Percentiles rank a stretch among this genome's conserved stretches.
Evolutionary conservation across 2,797 vertebrate species (phyloP).

Genomic region (Malurus splendens): DNA sequence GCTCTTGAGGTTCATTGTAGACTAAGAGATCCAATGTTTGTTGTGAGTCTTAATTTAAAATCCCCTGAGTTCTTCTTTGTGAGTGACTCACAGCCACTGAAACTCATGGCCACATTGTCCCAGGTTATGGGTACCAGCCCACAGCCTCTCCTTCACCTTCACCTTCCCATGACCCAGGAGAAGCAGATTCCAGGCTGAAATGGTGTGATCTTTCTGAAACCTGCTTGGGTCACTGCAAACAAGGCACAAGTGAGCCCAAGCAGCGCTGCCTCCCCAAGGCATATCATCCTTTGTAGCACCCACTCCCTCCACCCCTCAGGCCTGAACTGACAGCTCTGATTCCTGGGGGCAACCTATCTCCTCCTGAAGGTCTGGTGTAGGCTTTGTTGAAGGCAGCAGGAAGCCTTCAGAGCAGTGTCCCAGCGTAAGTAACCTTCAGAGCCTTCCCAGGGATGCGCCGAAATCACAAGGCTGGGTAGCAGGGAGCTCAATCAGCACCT

Average conservation of each 20-base stretch:
- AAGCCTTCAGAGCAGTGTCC: neutral
- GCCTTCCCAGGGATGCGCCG: neutral
- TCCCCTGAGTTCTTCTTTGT: neutral
- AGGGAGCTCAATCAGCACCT: slow-evolving; percentile 70
- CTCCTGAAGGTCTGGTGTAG: neutral
- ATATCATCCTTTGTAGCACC: neutral
- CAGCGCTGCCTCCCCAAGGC: rapidly evolving
- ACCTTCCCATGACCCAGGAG: neutral
- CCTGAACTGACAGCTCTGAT: neutral
- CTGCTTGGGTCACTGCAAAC: neutral
- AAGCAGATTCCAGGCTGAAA: slow-evolving; percentile 6
- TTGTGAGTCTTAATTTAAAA: neutral
- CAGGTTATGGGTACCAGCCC: neutral
- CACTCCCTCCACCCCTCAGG: neutral
- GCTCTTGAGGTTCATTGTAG: neutral
- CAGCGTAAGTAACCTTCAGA: neutral
- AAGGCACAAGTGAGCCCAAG: rapidly evolving
- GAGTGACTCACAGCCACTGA: neutral
- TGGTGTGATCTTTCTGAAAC: neutral
- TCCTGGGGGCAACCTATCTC: neutral
- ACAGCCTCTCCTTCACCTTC: neutral
- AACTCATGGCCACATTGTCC: neutral
- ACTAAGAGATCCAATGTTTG: rapidly evolving
- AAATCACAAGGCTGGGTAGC: neutral
- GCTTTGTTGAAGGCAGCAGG: neutral